Evolutionary conservation across 2,113 vertebrate species (phyloP).

Genomic region (Malurus cyaneus): DNA sequence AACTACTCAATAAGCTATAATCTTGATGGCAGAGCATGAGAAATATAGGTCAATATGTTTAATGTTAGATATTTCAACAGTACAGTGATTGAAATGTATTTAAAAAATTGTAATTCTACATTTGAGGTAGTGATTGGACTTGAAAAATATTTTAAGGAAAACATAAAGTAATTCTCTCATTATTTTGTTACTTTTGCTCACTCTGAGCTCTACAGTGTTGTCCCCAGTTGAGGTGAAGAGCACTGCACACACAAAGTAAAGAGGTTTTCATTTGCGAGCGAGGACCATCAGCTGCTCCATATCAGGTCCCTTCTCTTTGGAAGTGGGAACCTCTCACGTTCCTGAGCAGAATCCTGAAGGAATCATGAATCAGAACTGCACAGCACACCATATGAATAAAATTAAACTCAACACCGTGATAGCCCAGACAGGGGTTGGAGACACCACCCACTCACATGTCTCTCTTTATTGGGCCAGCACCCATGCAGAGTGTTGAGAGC

Average conservation of each 20-base stretch:
- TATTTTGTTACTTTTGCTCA: not conserved
- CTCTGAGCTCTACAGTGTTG: not conserved
- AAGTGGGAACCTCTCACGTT: not conserved
- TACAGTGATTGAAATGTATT: not conserved
- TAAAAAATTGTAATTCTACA: not conserved
- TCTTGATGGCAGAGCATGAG: not conserved
- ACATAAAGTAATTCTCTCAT: not conserved
- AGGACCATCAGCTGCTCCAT: not conserved
- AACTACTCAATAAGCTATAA: not conserved
- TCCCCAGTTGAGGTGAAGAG: not conserved
- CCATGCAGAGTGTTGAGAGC: accelerated
- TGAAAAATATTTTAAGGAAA: not conserved
- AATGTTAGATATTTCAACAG: not conserved
- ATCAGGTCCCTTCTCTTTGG: not conserved
- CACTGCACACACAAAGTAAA: not conserved
- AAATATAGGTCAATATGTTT: constrained; percentile 48
- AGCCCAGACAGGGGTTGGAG: not conserved
- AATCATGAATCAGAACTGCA: not conserved
- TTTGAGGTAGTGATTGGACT: not conserved
- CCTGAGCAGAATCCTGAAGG: not conserved
- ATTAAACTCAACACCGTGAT: not conserved
- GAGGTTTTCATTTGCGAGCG: not conserved
- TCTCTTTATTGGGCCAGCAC: not conserved
- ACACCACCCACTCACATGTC: not conserved
- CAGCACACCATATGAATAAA: not conserved